phyloP scores from a whole-genome alignment of 2,113 vertebrate species.

The Tretioscincus oriximinensis region DNA sequence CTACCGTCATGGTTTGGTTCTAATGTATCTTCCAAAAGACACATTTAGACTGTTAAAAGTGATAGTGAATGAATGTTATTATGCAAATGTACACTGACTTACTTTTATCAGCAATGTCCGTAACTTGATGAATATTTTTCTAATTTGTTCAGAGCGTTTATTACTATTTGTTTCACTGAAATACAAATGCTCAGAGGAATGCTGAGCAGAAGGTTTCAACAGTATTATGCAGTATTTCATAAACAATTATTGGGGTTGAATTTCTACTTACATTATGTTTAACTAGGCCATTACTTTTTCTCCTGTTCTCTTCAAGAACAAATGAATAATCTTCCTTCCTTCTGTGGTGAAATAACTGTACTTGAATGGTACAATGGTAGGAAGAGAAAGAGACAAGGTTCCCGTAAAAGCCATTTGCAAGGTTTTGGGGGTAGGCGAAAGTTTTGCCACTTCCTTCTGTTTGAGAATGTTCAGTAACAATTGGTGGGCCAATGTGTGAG shows the following conservation, averaged over 20 bases:
- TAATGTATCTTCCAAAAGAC: not conserved
- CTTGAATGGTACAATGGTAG: too few species aligned
- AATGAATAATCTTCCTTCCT: not conserved
- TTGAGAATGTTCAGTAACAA: too few species aligned
- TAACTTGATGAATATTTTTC: not conserved
- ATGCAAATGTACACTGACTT: not conserved
- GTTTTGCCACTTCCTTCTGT: too few species aligned
- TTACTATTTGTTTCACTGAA: not conserved
- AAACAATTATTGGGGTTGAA: not conserved
- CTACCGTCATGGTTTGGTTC: too few species aligned
- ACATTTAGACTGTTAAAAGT: not conserved
- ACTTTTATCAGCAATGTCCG: not conserved
- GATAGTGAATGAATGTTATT: not conserved
- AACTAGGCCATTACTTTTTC: not conserved
- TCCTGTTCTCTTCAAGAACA: not conserved
- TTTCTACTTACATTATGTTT: not conserved
- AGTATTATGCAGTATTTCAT: too few species aligned
- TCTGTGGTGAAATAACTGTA: too few species aligned
- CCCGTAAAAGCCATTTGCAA: too few species aligned
- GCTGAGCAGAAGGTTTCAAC: too few species aligned
- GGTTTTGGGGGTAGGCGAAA: too few species aligned
- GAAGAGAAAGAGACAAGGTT: too few species aligned
- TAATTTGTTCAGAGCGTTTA: not conserved
- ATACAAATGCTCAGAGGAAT: too few species aligned
- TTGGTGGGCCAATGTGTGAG: too few species aligned